Evolutionary conservation across 2,797 vertebrate species (phyloP).

Genomic region (Enteromius fasciolatus): DNA sequence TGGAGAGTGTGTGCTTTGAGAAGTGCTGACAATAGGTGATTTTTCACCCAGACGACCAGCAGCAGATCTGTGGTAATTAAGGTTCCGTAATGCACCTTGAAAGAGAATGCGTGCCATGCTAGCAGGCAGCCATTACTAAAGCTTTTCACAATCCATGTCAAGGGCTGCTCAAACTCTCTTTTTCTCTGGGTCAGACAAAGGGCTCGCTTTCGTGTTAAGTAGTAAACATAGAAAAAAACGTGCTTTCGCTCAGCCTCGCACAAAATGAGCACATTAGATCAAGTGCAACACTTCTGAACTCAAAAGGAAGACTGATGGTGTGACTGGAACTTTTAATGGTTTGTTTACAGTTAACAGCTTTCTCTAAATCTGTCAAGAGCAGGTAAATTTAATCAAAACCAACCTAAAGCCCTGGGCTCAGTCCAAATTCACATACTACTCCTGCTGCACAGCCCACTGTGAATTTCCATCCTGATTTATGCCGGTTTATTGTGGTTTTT

Average conservation of each 20-base stretch:
- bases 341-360: not conserved
- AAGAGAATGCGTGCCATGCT: conserved; percentile 51
- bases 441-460: not conserved
- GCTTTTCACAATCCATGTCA: conserved; percentile 31
- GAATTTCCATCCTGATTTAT: not conserved
- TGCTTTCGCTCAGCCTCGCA: conserved; percentile 25
- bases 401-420: not conserved
- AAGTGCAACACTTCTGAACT: conserved; percentile 39
- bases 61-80: conserved; percentile 55
- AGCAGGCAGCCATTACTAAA: conserved; percentile 53
- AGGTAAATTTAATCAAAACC: not conserved
- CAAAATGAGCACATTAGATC: conserved; percentile 48
- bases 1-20: conserved; percentile 27
- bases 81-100: conserved; percentile 52
- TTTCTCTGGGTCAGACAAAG: conserved; percentile 6
- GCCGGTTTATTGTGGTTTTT: not conserved
- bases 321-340: not conserved
- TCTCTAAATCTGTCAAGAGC: not conserved
- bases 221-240: conserved; percentile 15
- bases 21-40: conserved; percentile 48
- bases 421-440: not conserved
- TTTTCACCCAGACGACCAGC: conserved; percentile 40
- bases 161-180: not conserved
- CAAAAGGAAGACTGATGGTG: conserved; percentile 20
- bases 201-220: conserved; percentile 7